phyloP scores from a whole-genome alignment of 2,113 vertebrate genomes.

The Motacilla alba region DNA sequence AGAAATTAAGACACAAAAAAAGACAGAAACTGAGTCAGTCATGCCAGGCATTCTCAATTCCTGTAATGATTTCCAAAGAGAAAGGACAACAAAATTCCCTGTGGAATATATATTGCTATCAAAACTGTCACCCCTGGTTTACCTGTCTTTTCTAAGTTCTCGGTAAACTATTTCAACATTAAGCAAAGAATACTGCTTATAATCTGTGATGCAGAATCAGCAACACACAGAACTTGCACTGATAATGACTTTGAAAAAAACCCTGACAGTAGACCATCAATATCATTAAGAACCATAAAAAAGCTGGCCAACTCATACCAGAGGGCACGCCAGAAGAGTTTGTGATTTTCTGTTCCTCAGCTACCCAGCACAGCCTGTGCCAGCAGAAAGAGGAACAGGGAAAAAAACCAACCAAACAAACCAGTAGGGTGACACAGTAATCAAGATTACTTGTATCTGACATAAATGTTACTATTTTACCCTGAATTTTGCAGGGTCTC shows the following conservation, averaged over 20 bases:
- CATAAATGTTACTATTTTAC: not conserved
- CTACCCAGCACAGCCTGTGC: not conserved
- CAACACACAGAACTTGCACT: not conserved
- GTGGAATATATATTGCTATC: fast-evolving
- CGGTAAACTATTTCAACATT: not conserved
- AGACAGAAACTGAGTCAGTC: not conserved
- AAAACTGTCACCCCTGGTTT: not conserved
- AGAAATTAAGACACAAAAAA: not conserved
- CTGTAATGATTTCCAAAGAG: not conserved
- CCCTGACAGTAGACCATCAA: not conserved
- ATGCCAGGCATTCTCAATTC: not conserved
- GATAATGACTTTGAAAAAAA: not conserved
- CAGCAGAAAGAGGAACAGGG: not conserved
- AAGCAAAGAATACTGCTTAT: not conserved
- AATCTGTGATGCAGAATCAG: not conserved
- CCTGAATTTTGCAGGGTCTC: not conserved
- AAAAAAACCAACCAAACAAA: not conserved
- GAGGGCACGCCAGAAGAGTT: fast-evolving
- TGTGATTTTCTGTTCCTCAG: not conserved
- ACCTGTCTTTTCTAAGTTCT: not conserved
- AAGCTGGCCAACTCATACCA: not conserved
- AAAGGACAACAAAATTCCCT: not conserved
- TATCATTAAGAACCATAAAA: not conserved
- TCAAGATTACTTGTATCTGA: not conserved
- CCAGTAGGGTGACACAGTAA: not conserved